phyloP scores from a whole-genome alignment of 2,797 vertebrate species.

The Amazonetta brasiliensis region DNA sequence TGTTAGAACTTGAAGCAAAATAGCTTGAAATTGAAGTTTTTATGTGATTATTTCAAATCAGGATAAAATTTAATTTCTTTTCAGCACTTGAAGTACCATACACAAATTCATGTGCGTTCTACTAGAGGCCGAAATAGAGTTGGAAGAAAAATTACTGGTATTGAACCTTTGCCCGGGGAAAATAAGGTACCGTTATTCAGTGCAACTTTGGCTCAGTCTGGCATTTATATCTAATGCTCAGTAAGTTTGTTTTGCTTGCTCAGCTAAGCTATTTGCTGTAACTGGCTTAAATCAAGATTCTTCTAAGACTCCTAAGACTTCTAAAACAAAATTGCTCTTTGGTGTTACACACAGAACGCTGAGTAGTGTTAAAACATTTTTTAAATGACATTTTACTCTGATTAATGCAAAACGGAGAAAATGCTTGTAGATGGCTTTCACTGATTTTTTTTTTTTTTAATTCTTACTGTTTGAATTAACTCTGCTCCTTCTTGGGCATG shows the following conservation, averaged over 20 bases:
- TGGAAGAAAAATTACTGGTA: constrained; percentile 98
- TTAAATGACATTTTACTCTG: not conserved
- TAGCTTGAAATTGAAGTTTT: not conserved
- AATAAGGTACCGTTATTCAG: constrained; percentile 88
- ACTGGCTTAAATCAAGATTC: not conserved
- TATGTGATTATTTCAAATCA: not conserved
- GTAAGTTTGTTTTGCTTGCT: not conserved
- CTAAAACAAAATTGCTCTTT: not conserved
- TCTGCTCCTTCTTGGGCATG: not conserved
- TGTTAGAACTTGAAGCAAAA: not conserved
- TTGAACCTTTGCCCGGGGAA: constrained; percentile 97
- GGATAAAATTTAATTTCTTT: constrained; percentile 2
- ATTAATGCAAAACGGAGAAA: not conserved
- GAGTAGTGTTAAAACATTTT: not conserved
- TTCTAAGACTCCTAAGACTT: not conserved
- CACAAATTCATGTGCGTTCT: constrained; percentile 97
- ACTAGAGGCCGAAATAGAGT: constrained; percentile 97
- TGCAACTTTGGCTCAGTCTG: not conserved
- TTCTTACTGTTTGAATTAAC: not conserved
- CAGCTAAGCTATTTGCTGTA: not conserved
- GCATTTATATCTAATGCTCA: not conserved
- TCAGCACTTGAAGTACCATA: constrained; percentile 98
- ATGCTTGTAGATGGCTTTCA: not conserved
- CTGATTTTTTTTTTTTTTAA: no score
- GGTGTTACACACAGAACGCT: not conserved